These are phyloP conservation scores for Nasonia longicornis DNA, from an alignment of 1,140 invertebrate species.

Conservation along the genomic window DNA sequence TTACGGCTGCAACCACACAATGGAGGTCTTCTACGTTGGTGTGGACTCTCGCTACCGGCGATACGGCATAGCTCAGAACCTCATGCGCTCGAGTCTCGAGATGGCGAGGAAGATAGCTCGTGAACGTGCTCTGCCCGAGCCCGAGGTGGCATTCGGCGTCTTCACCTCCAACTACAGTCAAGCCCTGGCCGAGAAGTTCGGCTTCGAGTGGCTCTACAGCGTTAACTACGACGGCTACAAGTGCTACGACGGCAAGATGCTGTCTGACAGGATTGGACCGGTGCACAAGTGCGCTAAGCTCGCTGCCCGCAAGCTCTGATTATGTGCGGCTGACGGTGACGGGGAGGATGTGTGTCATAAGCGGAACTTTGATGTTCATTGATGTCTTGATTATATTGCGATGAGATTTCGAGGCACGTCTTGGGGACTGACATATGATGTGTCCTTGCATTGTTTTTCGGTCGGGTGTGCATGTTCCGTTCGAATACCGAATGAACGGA, in stretches of 20 bases:
- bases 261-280: slow-evolving; percentile 56
- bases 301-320: slow-evolving; percentile 42
- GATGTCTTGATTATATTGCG: not conserved
- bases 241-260: slow-evolving; percentile 49
- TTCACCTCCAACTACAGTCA: slow-evolving; percentile 59
- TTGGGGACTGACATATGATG: not conserved
- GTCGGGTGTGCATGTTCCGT: not conserved
- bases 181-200: slow-evolving; percentile 51
- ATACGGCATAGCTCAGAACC: slow-evolving; percentile 51
- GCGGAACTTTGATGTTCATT: not conserved
- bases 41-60: slow-evolving; percentile 53
- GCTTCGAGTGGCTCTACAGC: slow-evolving; percentile 51
- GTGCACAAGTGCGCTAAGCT: slow-evolving; percentile 51
- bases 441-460: not conserved
- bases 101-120: slow-evolving; percentile 40
- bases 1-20: slow-evolving; percentile 47
- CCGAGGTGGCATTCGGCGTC: slow-evolving; percentile 53
- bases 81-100: slow-evolving; percentile 52
- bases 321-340: not conserved
- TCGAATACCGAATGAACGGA: not conserved
- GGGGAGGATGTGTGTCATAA: not conserved
- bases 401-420: not conserved
- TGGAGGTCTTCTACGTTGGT: slow-evolving; percentile 61
- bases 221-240: slow-evolving; percentile 53
- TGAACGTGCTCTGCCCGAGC: slow-evolving; percentile 34